Evolutionary conservation across 2,888 invertebrate genomes (phyloP), one percentile per base, ranked within the genome.

Genomic region (Coelopa pilipes): DNA sequence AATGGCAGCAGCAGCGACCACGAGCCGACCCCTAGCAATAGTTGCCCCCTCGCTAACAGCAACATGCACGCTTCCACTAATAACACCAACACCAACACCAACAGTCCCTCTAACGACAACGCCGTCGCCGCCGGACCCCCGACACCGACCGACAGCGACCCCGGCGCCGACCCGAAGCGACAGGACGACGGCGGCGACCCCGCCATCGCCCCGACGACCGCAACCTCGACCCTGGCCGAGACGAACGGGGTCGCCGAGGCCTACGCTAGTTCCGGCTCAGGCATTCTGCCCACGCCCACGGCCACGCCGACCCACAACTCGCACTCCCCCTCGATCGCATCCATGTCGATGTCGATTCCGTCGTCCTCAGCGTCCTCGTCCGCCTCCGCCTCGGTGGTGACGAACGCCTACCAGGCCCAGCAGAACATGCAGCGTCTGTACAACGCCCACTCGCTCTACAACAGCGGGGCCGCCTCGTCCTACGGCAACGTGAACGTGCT

Each of bases 381-480:
- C 15, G 68, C 76, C 63, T 15, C 67, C 53, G 19, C 65, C 9
- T 77, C 81, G 21, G 79, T 78, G 50, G 67, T 78, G 4, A 74
- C 80, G 0, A 81, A 78, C 57, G 79, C 77, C 57, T 76, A 77
- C 57, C 80, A 80, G 55, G 80, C 74, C 5, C 84, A 76, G 49
- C 80, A 74, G 66, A 76, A 79, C 57, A 78, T 79, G 77, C 82
- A 81, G 75, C 83, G 85, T 19, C 75, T 84, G 15, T 82, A 81
- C 79, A 80, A 79, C 19, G 79, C 80, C 10, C 80, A 78, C 21
- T 79, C 77, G n/a, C n/a, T 70, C 45, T 73, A 73, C 24, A 21
- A 62, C 10, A 34, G 76, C 76, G 21, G 75, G 71, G 79, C 68
- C 78, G 65, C 53, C 11, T 69, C 78, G 46, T 66, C 72, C 11